Evolutionary conservation across 2,888 invertebrate genomes (phyloP).

Genomic region (Dicycla oo): DNA sequence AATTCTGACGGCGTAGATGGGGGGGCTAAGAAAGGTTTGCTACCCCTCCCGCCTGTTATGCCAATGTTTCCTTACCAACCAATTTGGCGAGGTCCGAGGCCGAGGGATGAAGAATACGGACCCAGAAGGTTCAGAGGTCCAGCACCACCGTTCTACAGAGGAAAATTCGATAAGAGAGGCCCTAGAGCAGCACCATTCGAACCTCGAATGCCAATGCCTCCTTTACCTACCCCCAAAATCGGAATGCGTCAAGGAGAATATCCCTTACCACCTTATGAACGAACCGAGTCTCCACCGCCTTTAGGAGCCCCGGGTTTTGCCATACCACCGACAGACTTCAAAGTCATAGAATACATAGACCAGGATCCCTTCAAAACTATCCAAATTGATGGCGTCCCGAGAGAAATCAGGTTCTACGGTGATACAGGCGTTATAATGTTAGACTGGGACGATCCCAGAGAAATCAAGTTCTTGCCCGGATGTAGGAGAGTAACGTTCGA

Average conservation of each 20-base stretch:
- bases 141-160: conserved; percentile 77
- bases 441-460: conserved; percentile 96
- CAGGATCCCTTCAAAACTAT: conserved; percentile 94
- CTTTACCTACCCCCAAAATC: conserved; percentile 79
- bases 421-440: conserved; percentile 96
- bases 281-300: conserved; percentile 80
- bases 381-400: conserved; percentile 94
- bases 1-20: conserved; percentile 72
- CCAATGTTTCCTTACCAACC: conserved; percentile 77
- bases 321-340: conserved; percentile 82
- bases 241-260: conserved; percentile 82
- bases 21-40: conserved; percentile 60
- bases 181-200: conserved; percentile 78
- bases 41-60: conserved; percentile 79
- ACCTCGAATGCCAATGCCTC: conserved; percentile 74
- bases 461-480: conserved; percentile 96
- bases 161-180: conserved; percentile 79
- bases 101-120: conserved; percentile 80
- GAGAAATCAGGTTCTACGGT: conserved; percentile 96
- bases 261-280: conserved; percentile 81
- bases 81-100: conserved; percentile 81
- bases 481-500: conserved; percentile 94
- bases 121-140: conserved; percentile 81
- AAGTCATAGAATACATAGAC: conserved; percentile 84
- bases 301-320: conserved; percentile 81